Evolutionary conservation across 2,888 invertebrate genomes (phyloP).

Genomic region (Limenitis camilla): DNA sequence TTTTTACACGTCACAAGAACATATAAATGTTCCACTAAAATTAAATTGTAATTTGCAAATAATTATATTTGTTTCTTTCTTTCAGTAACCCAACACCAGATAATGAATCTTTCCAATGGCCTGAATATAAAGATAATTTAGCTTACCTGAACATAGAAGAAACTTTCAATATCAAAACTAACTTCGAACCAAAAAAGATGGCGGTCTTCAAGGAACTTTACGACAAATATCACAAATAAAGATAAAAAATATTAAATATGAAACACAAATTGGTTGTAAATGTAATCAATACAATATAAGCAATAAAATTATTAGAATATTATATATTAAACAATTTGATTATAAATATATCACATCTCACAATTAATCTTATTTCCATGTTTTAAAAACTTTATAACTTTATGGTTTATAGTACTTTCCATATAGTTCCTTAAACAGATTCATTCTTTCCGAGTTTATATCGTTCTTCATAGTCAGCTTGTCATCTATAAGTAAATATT

Average conservation of each 20-base stretch:
- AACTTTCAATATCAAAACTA: conserved; percentile 27
- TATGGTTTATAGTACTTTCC: conserved; percentile 29
- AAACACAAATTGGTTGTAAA: too few species aligned
- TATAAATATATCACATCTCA: background rate
- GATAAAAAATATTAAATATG: too few species aligned
- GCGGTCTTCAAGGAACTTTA: conserved; percentile 37
- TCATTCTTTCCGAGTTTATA: conserved; percentile 45
- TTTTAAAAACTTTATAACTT: background rate
- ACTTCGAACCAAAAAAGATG: conserved; percentile 37
- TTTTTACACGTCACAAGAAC: too few species aligned
- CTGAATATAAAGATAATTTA: conserved; percentile 24
- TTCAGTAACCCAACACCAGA: conserved; percentile 35
- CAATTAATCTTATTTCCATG: background rate
- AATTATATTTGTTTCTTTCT: conserved; percentile 21
- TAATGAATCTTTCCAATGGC: conserved; percentile 30
- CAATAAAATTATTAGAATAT: too few species aligned
- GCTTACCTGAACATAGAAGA: conserved; percentile 34
- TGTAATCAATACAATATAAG: too few species aligned
- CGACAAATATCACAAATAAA: conserved; percentile 34
- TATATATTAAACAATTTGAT: too few species aligned
- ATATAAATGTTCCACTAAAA: too few species aligned
- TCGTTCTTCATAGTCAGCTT: conserved; percentile 46
- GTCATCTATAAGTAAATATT: conserved; percentile 50
- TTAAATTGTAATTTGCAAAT: too few species aligned
- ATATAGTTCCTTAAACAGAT: conserved; percentile 48